These are phyloP conservation scores for Apodemia mormo DNA, from an alignment of 2,888 invertebrate genomes.

Conservation along the genomic window DNA sequence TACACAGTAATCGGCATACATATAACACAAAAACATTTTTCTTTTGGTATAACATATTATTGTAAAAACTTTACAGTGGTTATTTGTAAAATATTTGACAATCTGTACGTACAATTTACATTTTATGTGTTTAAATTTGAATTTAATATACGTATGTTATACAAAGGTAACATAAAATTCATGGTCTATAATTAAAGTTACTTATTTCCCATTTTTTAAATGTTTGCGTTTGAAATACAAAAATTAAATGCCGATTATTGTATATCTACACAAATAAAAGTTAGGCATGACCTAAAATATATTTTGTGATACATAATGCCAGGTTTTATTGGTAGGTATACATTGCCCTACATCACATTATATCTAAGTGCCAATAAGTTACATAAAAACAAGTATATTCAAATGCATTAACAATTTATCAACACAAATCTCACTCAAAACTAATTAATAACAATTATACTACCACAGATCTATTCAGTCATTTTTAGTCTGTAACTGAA, in stretches of 20 bases:
- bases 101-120: too few relatives aligned
- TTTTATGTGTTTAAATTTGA: too few relatives aligned
- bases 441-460: slow-evolving; percentile 20
- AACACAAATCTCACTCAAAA: slow-evolving; percentile 18
- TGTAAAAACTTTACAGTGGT: too few relatives aligned
- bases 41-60: too few relatives aligned
- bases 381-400: slow-evolving; percentile 16
- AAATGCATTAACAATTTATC: slow-evolving; percentile 20
- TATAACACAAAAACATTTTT: too few relatives aligned
- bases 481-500: slow-evolving; percentile 20
- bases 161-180: not conserved
- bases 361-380: slow-evolving; percentile 15
- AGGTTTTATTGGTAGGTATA: not conserved
- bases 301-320: not conserved
- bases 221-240: not conserved
- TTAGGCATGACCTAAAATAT: not conserved
- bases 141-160: not conserved
- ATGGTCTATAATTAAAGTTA: not conserved
- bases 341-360: not conserved
- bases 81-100: too few relatives aligned
- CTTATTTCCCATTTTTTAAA: not conserved
- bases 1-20: not conserved
- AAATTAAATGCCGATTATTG: not conserved
- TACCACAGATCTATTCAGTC: slow-evolving; percentile 25
- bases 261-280: not conserved